A percentile compares a stretch with the other conserved stretches of the same genome.
phyloP scores from a whole-genome alignment of 2,888 invertebrate genomes.

The Anthophora plumipes region DNA sequence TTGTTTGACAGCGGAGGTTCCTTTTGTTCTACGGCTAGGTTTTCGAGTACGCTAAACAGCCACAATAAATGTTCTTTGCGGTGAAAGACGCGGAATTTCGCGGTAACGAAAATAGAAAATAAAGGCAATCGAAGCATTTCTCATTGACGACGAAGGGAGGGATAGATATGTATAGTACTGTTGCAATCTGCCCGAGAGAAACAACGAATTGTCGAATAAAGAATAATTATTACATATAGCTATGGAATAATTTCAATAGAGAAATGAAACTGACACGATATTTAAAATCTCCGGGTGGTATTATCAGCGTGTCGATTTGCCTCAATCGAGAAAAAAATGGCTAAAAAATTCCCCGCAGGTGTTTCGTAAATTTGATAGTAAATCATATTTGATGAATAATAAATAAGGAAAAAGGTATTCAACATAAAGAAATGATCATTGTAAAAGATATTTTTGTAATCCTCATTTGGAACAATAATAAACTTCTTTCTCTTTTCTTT shows the following conservation, averaged over 20 bases:
- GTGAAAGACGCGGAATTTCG: conserved; percentile 5
- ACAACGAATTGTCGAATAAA: neutral
- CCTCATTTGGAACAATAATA: too few species aligned
- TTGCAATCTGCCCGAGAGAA: neutral
- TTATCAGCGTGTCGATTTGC: too few species aligned
- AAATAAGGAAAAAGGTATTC: too few species aligned
- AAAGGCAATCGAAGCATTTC: conserved; percentile 10
- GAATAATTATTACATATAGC: neutral
- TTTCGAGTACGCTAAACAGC: conserved; percentile 47
- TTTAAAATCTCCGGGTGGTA: neutral
- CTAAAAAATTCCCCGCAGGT: too few species aligned
- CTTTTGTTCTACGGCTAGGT: conserved; percentile 33
- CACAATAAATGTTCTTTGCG: conserved; percentile 34
- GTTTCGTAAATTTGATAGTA: too few species aligned
- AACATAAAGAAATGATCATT: too few species aligned
- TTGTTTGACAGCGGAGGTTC: conserved; percentile 34
- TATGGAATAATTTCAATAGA: neutral
- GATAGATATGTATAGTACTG: neutral
- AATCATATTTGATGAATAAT: too few species aligned
- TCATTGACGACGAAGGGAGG: neutral
- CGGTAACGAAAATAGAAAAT: conserved; percentile 16
- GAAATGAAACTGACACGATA: neutral
- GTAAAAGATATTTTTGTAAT: too few species aligned
- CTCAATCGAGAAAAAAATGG: too few species aligned
- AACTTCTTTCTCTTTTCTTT: too few species aligned